Evolutionary conservation across 2,888 invertebrate species (phyloP), one percentile per base, ranked within the genome.

Genomic region (Chrysolina haemoptera): DNA sequence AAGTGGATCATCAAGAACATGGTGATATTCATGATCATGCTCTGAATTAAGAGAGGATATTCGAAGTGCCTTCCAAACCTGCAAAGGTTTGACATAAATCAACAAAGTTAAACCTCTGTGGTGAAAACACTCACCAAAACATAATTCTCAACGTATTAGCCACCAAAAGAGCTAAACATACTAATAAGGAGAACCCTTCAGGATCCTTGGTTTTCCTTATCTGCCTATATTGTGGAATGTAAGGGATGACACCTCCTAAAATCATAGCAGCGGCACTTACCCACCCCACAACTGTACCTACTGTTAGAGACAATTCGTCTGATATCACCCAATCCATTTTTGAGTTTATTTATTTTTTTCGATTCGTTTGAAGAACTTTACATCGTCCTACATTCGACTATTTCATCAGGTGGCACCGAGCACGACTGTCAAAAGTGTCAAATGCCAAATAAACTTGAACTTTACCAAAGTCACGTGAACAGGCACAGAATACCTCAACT

Each of bases 51-150:
- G 78, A 99, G 90, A 72, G 99, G 98, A 86, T 95, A 90, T 90
- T 99, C 99, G 91, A 96, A 99, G 81, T 94, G 95, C 89, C 96
- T 98, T 79, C 99, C 99, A 92, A 99, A 99, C 99, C 99, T 99
- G 73, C 59, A 83, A 82, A 64, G n/a, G 40, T 62, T 16, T 63
- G 16, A 14, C 27, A 66, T n/a, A 14, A 53, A 14, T 22, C n/a
- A 48, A 16, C 12, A 11, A 46, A 41, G 22, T 14, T 10, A n/a
- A 12, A 35, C 12, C 41, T 41, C 9, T 12, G 41, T 50, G 68
- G 1, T 64, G 71, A 64, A 69, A 69, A 43, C 78, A 90, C 94
- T 90, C 90, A 99, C 99, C 99, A 99, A 90, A 99, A 99, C 84
- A 98, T 90, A 86, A 99, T 98, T 85, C 99, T 93, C 78, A 99